phyloP scores from a whole-genome alignment of 2,888 invertebrate species.

The Cylindroiulus punctatus region DNA sequence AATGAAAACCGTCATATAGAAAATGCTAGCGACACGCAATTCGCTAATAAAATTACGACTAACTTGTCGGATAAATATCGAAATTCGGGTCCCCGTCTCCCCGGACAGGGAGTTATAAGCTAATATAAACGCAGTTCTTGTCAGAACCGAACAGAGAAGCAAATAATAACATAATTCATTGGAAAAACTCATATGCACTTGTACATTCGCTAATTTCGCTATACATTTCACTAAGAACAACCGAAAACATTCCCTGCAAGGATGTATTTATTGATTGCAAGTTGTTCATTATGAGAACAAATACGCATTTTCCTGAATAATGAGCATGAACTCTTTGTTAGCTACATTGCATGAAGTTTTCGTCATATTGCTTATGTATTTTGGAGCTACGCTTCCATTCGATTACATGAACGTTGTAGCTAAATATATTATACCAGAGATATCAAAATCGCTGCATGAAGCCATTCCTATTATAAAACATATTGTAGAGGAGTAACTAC shows the following conservation, averaged over 20 bases:
- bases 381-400: no score
- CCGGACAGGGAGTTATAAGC: conserved; percentile 2
- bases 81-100: conserved; percentile 15
- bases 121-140: not conserved
- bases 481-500: no score
- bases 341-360: no score
- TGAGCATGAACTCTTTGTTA: no score
- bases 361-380: no score
- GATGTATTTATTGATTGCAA: not conserved
- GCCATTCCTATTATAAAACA: no score
- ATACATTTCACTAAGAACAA: not conserved
- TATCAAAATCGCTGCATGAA: no score
- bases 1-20: not conserved
- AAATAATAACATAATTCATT: not conserved
- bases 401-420: no score
- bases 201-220: not conserved
- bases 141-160: not conserved
- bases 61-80: conserved; percentile 19
- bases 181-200: not conserved
- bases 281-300: not conserved
- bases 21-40: not conserved
- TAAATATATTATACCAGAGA: no score
- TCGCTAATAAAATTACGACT: conserved; percentile 25
- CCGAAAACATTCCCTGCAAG: not conserved
- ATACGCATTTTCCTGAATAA: no score